Evolutionary conservation across 53 echinoderm and acorn worm genomes (phyloP).

Genomic region (Holothuria leucospilota): DNA sequence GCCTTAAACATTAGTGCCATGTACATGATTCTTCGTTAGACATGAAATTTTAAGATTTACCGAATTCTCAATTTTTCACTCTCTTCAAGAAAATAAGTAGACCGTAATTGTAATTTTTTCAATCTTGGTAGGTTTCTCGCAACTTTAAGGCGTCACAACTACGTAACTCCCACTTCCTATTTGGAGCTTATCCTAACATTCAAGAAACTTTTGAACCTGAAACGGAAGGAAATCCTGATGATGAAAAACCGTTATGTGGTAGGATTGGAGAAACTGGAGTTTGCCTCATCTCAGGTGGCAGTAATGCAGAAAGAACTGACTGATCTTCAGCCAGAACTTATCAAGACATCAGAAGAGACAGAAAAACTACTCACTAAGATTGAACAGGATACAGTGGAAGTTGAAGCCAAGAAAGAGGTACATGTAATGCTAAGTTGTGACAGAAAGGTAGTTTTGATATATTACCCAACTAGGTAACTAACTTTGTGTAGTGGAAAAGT

Average conservation of each 20-base stretch:
- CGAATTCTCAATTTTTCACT: too few species aligned
- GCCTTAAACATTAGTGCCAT: too few species aligned
- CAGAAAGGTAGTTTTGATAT: too few species aligned
- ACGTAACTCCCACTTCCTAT: constrained; percentile 97
- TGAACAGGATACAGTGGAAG: constrained; percentile 96
- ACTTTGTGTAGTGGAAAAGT: too few species aligned
- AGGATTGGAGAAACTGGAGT: constrained; percentile 95
- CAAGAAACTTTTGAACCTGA: constrained; percentile 85
- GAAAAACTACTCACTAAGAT: constrained; percentile 93
- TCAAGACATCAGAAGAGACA: constrained; percentile 97
- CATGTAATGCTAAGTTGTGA: neutral
- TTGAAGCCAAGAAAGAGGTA: constrained; percentile 98
- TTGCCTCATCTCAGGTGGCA: constrained; percentile 92
- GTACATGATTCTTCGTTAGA: too few species aligned
- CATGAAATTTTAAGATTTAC: too few species aligned
- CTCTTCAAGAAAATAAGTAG: neutral
- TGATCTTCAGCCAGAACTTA: constrained; percentile 93
- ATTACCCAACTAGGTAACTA: too few species aligned
- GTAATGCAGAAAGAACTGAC: constrained; percentile 98
- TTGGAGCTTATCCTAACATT: constrained; percentile 96
- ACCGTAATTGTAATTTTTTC: neutral
- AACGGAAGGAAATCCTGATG: constrained; percentile 82
- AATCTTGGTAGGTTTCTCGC: constrained; percentile 68
- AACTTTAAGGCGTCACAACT: constrained; percentile 90
- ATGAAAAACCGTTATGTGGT: constrained; percentile 92